Evolutionary conservation across 1,140 invertebrate genomes (phyloP), one percentile per base, ranked within the genome.

Genomic region (Hesperophylax magnus): DNA sequence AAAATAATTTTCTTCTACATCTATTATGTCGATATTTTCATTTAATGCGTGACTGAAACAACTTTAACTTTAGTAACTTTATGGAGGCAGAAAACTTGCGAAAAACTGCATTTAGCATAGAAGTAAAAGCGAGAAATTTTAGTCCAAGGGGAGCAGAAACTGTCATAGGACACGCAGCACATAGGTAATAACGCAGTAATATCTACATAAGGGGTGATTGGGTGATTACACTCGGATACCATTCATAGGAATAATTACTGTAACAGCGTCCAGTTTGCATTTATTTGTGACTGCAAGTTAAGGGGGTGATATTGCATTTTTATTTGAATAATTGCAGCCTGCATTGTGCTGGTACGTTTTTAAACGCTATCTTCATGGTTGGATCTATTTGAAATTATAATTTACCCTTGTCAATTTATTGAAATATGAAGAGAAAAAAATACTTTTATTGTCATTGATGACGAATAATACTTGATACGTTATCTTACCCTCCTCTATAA

Each of bases 291-390:
- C 56, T 60, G 22, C 22, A 60, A 22, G n/a, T 17, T 20, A 20
- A 27, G 22, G 24, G 61, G 61, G 20, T 31, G 61, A 65, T 14
- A 15, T 65, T 65, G 20, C 61, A 65, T 65, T 27, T n/a, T n/a
- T 31, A 31, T 31, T 63, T 63, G 1, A 63, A 63, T 63, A 63
- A 63, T 63, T 63, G 60, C 60, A 63, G 20, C 6, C 27, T 31
- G 27, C 60, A 24, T 3, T 61, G 20, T 22, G 60, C 1, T n/a
- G 18, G 60, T 63, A 18, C 60, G 24, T 63, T 63, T 63, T 15
- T 58, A 58, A 58, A 58, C 15, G 15, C 15, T 58, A 58, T 58
- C 54, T 58, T 58, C 15, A 58, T 20, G 54, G 54, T 20, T 20
- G 17, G 15, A 58, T 58, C 54, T 7, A 14, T 14, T 20, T 58